Base-by-base conservation (phyloP, 2,797 vertebrate species). In the Hoplostethus atlanticus region DNA sequence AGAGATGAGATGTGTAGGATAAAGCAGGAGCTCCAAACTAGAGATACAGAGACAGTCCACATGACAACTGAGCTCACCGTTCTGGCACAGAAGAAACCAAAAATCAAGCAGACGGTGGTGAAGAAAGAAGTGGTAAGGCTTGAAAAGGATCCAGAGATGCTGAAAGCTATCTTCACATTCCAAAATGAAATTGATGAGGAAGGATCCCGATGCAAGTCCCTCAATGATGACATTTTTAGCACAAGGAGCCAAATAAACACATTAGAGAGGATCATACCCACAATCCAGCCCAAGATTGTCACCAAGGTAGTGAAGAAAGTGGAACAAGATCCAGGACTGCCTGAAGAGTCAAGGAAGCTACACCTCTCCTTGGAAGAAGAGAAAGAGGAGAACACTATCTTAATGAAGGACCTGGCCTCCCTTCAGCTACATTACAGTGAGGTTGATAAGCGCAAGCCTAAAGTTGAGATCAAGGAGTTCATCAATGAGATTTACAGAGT, bases 71-170 rank as follows among this genome's bases (percentile, higher is more conserved):
- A 97, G 71, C 90, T 98, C 62, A 91, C 91, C 0, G 30, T 95
- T 75, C 89, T 99, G 47, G 91, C 96, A 77, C 84, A 92, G 90
- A 95, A 95, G 87, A 95, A 95, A 80, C 95, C 91, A 10, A 94
- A 89, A 0, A 93, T 98, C 84, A 93, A 87, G 86, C 94, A 98
- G 90, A 97, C 66, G 67, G 87, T 99, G 0, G 94, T 99, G 5
- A 93, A 97, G 72, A 98, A 97, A 69, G 97, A 99, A 52, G 95
- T 98, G 66, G 94, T 98, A 54, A 96, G 92, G 82, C 71, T 98
- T 4, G 96, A 99, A 73, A 97, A 96, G 86, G 96, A 97, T 84
- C 97, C 96, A 6, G 94, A 96, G 64, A 98, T 97, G 96, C 78
- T 98, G 17, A 96, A 94, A 88, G 94, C 95, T 0, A 78, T 96